Conservation (phyloP, 2,888 invertebrate genomes). For the Odontocerum albicorne region DNA sequence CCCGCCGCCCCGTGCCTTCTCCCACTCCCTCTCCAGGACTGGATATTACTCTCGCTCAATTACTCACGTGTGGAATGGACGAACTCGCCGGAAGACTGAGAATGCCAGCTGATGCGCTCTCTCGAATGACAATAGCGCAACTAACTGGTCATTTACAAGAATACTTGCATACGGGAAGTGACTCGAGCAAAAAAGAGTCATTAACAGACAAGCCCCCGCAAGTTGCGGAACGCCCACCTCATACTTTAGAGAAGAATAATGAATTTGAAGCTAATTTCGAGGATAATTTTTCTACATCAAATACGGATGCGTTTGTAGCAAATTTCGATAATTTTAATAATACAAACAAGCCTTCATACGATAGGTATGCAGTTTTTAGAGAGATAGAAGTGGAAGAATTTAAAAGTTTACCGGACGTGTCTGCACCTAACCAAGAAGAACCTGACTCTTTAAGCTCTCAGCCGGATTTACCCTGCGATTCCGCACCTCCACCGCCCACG, state of each 20-base stretch:
- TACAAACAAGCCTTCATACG: constrained; percentile 59
- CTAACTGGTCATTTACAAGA: constrained; percentile 77
- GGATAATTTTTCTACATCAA: constrained; percentile 60
- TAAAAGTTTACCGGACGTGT: constrained; percentile 48
- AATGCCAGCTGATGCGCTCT: constrained; percentile 76
- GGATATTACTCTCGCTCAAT: constrained; percentile 80
- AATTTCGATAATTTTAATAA: constrained; percentile 63
- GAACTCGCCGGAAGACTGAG: constrained; percentile 75
- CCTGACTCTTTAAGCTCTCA: constrained; percentile 43
- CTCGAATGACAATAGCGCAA: constrained; percentile 85
- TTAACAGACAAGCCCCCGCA: constrained; percentile 48
- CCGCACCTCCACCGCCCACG: constrained; percentile 11
- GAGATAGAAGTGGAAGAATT: constrained; percentile 80
- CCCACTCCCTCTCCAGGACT: constrained; percentile 48
- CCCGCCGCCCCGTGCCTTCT: constrained; percentile 42
- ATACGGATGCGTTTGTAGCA: constrained; percentile 59
- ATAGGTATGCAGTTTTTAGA: constrained; percentile 85
- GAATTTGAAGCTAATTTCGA: constrained; percentile 63
- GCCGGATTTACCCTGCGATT: constrained; percentile 31
- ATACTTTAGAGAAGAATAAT: constrained; percentile 27
- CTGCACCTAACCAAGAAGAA: constrained; percentile 42
- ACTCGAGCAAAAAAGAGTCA: constrained; percentile 41
- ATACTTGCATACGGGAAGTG: constrained; percentile 51
- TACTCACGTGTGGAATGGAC: constrained; percentile 79
- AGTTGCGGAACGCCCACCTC: constrained; percentile 28